These are phyloP conservation scores for Argopecten irradians DNA, from an alignment of 1,140 invertebrate species.

Conservation along the genomic window DNA sequence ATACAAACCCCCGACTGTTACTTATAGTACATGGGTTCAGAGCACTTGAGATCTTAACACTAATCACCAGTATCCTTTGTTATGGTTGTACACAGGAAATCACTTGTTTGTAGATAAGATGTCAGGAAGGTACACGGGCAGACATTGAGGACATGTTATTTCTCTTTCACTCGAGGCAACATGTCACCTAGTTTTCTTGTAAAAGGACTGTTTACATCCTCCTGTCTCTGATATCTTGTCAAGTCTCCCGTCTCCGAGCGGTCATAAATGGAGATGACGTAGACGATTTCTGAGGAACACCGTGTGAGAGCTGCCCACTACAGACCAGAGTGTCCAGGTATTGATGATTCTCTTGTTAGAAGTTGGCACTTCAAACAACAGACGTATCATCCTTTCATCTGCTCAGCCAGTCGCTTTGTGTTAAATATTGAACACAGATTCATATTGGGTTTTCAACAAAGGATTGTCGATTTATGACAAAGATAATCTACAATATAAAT, in stretches of 20 bases:
- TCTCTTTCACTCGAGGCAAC: too few species aligned
- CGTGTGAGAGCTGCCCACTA: background rate
- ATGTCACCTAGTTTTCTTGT: too few species aligned
- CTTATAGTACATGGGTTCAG: slow-evolving; percentile 4
- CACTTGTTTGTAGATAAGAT: background rate
- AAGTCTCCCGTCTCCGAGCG: too few species aligned
- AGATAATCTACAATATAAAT: too few species aligned
- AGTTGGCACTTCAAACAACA: too few species aligned
- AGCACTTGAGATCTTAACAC: background rate
- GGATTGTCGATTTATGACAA: too few species aligned
- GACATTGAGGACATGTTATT: background rate
- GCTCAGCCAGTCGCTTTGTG: too few species aligned
- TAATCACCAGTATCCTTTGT: background rate
- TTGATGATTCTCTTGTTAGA: too few species aligned
- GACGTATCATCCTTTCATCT: background rate
- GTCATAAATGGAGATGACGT: too few species aligned
- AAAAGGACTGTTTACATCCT: background rate
- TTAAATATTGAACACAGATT: too few species aligned
- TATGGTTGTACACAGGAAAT: background rate
- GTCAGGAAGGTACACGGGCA: background rate
- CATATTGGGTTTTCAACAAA: too few species aligned
- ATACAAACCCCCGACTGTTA: background rate
- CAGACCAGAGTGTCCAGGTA: too few species aligned
- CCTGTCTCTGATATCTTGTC: background rate
- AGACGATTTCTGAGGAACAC: background rate